These are phyloP conservation scores for Oreochromis niloticus DNA, from an alignment of 2,113 vertebrate genomes.

Conservation along the genomic window DNA sequence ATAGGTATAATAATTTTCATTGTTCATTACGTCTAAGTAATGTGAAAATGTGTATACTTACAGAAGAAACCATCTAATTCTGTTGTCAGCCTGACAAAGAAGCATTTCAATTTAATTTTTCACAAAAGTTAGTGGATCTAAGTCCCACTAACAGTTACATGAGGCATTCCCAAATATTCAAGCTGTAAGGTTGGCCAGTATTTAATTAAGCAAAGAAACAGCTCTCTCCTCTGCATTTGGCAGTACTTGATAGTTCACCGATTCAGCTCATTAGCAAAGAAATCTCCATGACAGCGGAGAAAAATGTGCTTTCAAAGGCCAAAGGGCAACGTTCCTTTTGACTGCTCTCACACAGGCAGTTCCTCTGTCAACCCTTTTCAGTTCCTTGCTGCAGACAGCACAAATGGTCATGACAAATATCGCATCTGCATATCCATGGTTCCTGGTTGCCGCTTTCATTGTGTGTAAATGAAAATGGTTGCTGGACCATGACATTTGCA, in stretches of 20 bases:
- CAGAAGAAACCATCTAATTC: background rate
- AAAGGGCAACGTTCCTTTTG: slow-evolving; percentile 29
- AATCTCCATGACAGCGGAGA: slow-evolving; percentile 53
- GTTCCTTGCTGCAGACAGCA: slow-evolving; percentile 19
- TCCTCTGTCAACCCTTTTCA: slow-evolving; percentile 36
- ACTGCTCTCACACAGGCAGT: slow-evolving; percentile 21
- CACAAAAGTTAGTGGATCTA: background rate
- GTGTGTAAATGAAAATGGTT: background rate
- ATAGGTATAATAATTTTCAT: background rate
- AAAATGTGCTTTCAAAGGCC: slow-evolving; percentile 34
- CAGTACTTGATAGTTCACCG: slow-evolving; percentile 4
- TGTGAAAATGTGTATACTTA: background rate
- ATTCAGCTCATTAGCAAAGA: slow-evolving; percentile 34
- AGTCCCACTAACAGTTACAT: background rate
- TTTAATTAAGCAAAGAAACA: slow-evolving; percentile 17
- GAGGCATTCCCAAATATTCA: background rate
- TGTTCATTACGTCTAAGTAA: background rate
- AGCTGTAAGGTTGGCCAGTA: background rate
- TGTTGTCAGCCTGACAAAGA: background rate
- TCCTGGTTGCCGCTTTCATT: background rate
- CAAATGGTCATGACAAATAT: slow-evolving; percentile 8
- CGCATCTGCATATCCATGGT: slow-evolving; percentile 24
- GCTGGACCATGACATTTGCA: background rate
- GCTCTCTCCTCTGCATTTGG: slow-evolving; percentile 5
- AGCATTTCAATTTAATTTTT: background rate